Evolutionary conservation across 2,113 vertebrate species (phyloP).

Genomic region (Gnathonemus longibarbis): DNA sequence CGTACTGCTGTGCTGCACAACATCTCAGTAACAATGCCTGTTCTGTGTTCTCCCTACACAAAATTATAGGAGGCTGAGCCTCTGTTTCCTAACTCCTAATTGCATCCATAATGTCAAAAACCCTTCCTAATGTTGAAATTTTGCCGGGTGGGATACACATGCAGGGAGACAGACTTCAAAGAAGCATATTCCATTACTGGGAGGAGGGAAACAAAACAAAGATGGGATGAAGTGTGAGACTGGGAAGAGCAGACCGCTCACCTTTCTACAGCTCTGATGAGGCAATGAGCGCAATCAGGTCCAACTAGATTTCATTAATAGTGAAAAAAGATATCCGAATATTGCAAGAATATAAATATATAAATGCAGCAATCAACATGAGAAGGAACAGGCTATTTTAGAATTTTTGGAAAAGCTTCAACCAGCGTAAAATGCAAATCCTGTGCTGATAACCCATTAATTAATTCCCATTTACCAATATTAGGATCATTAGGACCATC

Average conservation of each 20-base stretch:
- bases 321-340: neutral
- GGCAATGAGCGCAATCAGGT: neutral
- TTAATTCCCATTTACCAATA: slow-evolving; percentile 47
- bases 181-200: neutral
- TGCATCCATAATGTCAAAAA: neutral
- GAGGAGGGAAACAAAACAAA: neutral
- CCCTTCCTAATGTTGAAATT: neutral
- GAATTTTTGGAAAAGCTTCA: slow-evolving; percentile 24
- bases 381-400: neutral
- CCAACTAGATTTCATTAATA: neutral
- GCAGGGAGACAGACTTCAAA: neutral
- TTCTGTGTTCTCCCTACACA: neutral
- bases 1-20: neutral
- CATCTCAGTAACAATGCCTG: neutral
- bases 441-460: slow-evolving; percentile 38
- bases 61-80: neutral
- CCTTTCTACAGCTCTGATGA: neutral
- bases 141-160: neutral
- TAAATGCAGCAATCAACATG: neutral
- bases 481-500: slow-evolving; percentile 47
- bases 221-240: neutral
- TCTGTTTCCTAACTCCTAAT: neutral
- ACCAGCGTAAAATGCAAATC: slow-evolving; percentile 34
- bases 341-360: neutral
- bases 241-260: neutral